Conservation (phyloP, 1,140 invertebrate species). For the Acromyrmex charruanus region DNA sequence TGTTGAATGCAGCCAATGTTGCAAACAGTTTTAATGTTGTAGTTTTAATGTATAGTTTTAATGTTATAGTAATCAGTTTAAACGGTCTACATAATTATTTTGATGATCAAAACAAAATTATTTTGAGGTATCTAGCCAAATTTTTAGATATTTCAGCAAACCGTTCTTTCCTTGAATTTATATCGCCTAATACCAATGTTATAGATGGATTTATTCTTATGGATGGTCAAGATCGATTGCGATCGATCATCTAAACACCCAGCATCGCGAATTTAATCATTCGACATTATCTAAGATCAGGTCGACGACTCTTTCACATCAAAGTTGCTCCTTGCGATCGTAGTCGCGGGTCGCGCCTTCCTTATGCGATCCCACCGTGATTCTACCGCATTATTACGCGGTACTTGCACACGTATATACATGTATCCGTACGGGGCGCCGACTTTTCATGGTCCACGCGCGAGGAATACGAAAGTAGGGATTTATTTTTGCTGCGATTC, state of each 20-base stretch:
- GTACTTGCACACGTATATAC: neutral
- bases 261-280: neutral
- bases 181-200: neutral
- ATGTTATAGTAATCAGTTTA: too few relatives aligned
- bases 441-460: slow-evolving; percentile 22
- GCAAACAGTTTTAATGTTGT: too few relatives aligned
- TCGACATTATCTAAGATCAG: neutral
- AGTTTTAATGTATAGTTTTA: too few relatives aligned
- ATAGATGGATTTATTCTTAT: neutral
- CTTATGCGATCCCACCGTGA: neutral
- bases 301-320: neutral
- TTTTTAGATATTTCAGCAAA: too few relatives aligned
- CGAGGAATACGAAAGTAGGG: slow-evolving; percentile 45
- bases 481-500: slow-evolving; percentile 52
- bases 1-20: too few relatives aligned
- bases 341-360: neutral
- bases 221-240: neutral
- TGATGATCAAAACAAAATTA: too few relatives aligned
- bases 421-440: neutral
- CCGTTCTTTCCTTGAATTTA: too few relatives aligned
- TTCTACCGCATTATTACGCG: neutral
- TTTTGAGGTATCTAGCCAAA: too few relatives aligned
- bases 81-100: too few relatives aligned
- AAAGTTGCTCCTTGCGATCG: slow-evolving; percentile 12
- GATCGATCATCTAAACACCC: neutral